Evolutionary conservation across 2,888 invertebrate species (phyloP).

Genomic region (Sinhomidia bicolor): DNA sequence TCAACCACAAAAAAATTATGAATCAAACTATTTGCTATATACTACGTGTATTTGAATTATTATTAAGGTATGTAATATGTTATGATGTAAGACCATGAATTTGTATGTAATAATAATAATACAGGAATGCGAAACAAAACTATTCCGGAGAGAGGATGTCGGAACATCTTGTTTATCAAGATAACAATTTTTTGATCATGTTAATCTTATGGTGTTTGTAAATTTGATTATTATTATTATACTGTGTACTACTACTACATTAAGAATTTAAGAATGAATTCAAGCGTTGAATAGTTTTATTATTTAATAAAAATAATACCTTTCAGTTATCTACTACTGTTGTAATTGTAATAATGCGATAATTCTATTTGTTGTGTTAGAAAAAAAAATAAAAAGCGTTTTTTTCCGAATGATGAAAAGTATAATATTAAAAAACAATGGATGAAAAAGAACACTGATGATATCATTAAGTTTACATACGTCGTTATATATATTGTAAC

Average conservation of each 20-base stretch:
- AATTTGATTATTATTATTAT: constrained; percentile 54
- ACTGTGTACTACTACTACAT: constrained; percentile 25
- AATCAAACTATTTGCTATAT: constrained; percentile 70
- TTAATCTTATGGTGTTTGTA: constrained; percentile 55
- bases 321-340: constrained; percentile 48
- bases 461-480: constrained; percentile 50
- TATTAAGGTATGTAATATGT: constrained; percentile 44
- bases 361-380: constrained; percentile 57
- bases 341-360: constrained; percentile 54
- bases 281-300: constrained; percentile 64
- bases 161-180: constrained; percentile 39
- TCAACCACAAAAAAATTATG: constrained; percentile 68
- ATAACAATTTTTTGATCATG: constrained; percentile 20
- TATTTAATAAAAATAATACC: constrained; percentile 35
- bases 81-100: neutral
- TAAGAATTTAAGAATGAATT: neutral
- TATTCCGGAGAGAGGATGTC: constrained; percentile 55
- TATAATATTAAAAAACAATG: neutral
- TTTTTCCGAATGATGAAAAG: neutral
- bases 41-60: constrained; percentile 55
- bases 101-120: constrained; percentile 12
- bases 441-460: constrained; percentile 9
- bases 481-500: constrained; percentile 24
- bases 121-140: constrained; percentile 19
- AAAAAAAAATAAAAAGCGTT: constrained; percentile 39